Evolutionary conservation across 2,113 vertebrate genomes (phyloP).

Genomic region (Athene noctua): DNA sequence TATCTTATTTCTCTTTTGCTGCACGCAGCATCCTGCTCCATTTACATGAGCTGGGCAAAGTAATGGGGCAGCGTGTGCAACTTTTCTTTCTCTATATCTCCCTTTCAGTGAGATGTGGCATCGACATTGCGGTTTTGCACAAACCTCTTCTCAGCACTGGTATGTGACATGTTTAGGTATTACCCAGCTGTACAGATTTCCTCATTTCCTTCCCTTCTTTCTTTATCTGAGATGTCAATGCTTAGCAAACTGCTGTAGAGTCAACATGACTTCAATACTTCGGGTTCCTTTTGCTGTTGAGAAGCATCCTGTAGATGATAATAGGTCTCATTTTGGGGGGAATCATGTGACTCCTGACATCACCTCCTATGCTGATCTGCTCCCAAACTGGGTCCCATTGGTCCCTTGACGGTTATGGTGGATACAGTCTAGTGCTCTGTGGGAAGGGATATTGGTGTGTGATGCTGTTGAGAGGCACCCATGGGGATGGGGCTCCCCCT

Average conservation of each 20-base stretch:
- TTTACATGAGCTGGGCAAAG: accelerated
- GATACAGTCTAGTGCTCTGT: accelerated
- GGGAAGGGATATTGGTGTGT: not conserved
- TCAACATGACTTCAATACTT: not conserved
- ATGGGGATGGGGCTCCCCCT: accelerated
- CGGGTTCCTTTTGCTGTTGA: not conserved
- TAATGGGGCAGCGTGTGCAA: not conserved
- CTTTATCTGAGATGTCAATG: not conserved
- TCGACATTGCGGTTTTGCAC: not conserved
- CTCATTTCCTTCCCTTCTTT: not conserved
- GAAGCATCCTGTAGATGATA: not conserved
- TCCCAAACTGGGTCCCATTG: not conserved
- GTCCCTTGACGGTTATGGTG: not conserved
- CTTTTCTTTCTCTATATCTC: not conserved
- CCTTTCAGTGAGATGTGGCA: not conserved
- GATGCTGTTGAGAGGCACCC: not conserved
- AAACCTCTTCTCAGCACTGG: not conserved
- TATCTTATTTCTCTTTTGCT: not conserved
- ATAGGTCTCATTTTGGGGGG: not conserved
- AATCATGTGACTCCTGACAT: accelerated
- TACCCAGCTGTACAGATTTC: not conserved
- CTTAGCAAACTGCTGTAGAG: not conserved
- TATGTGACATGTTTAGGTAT: not conserved
- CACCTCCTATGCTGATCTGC: accelerated
- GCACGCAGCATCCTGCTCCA: accelerated